Evolutionary conservation across 2,797 vertebrate species (phyloP), one percentile per base, ranked within the genome.

Genomic region (Perodicticus potto): DNA sequence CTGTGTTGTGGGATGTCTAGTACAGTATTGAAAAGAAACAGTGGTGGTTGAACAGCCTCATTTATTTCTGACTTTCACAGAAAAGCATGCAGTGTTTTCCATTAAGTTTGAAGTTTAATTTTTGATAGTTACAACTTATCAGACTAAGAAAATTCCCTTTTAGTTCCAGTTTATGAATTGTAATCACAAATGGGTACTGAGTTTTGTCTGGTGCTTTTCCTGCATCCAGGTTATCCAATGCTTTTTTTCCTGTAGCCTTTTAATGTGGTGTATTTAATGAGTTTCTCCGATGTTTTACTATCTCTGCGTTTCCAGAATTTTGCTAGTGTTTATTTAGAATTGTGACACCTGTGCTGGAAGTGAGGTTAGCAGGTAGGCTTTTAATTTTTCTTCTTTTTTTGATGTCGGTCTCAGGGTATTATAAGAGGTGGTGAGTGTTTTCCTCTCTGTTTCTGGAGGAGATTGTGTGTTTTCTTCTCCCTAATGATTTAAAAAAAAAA

Each of bases 361-460:
- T 82, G 67, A 93, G 22, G 89, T 89, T 86, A 95, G n/a, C 45
- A 94, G 74, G 74, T 69, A 86, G 84, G 53, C 80, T 95, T 96
- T 95, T 67, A 82, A 65, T 85, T 82, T 93, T 90, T 32, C 14
- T 84, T 91, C 80, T 92, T 45, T 73, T 49, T 94, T 91, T 91
- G 80, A 96, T 84, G 61, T 96, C 27, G 11, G 5, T 70, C 27
- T 86, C 32, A n/a, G 1, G 22, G n/a, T 74, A 57, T 86, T 69
- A 40, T 94, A 45, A 87, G 73, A 88, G 74, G n/a, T 92, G 34
- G 23, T 37, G 59, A 89, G 23, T 82, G 76, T 81, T 95, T 89
- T 96, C 23, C 45, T 83, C 37, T 94, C 22, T 25, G 1, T 94
- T 93, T 94, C 81, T 92, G 81, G 32, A 89, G 73, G 65, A 94